Percentiles rank a stretch among this genome's conserved stretches.
These are phyloP conservation scores for Eupithecia subumbrata DNA, from an alignment of 2,888 invertebrate species.

Conservation along the genomic window DNA sequence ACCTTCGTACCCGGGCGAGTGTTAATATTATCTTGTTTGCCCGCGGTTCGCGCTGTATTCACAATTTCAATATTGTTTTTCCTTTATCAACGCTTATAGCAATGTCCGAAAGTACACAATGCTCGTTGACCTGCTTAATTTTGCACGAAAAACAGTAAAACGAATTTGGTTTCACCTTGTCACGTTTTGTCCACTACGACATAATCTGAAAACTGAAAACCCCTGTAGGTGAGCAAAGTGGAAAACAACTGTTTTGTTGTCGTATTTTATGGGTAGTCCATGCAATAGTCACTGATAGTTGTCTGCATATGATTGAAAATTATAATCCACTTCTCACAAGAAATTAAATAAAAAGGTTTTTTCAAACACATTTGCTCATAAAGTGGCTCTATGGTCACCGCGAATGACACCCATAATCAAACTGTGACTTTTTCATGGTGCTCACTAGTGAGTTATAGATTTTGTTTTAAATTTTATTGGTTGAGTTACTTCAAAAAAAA, in stretches of 20 bases:
- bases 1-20: neutral
- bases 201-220: neutral
- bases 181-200: neutral
- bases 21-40: constrained; percentile 24
- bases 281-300: too few species aligned
- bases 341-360: too few species aligned
- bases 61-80: constrained; percentile 16
- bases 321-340: too few species aligned
- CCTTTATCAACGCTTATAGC: neutral
- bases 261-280: neutral
- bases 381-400: too few species aligned
- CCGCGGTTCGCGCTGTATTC: constrained; percentile 9
- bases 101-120: neutral
- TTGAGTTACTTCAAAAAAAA: too few species aligned
- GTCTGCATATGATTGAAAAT: too few species aligned
- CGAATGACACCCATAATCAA: too few species aligned
- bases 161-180: neutral
- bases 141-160: neutral
- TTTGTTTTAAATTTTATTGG: too few species aligned
- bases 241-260: neutral
- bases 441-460: too few species aligned
- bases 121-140: neutral
- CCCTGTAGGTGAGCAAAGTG: neutral
- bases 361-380: too few species aligned
- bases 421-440: too few species aligned